phyloP scores from a whole-genome alignment of 1,140 invertebrate genomes.

The Caenorhabditis elegans region WBcel235 BX284604.4:11934501-11935000 shows the following conservation, averaged over 20 bases:
- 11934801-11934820: slow-evolving; percentile 46
- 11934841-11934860: background rate
- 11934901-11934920: background rate
- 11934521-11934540: too few relatives aligned
- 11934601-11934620: too few relatives aligned
- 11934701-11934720: slow-evolving; percentile 52
- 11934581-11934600: too few relatives aligned
- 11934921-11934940: slow-evolving; percentile 29
- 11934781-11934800: slow-evolving; percentile 48
- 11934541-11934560: too few relatives aligned
- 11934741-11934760: slow-evolving; percentile 35
- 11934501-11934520: too few relatives aligned
- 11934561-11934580: too few relatives aligned
- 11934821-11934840: slow-evolving; percentile 30
- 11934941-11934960: slow-evolving; percentile 26
- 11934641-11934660: too few relatives aligned
- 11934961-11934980: background rate
- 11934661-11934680: background rate
- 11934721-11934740: slow-evolving; percentile 40
- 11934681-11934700: background rate
- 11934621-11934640: too few relatives aligned
- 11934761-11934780: slow-evolving; percentile 47
- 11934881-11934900: background rate
- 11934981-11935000: background rate
- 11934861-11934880: background rate